phyloP scores from a whole-genome alignment of 2,888 invertebrate genomes.

The Tachina grossa region DNA sequence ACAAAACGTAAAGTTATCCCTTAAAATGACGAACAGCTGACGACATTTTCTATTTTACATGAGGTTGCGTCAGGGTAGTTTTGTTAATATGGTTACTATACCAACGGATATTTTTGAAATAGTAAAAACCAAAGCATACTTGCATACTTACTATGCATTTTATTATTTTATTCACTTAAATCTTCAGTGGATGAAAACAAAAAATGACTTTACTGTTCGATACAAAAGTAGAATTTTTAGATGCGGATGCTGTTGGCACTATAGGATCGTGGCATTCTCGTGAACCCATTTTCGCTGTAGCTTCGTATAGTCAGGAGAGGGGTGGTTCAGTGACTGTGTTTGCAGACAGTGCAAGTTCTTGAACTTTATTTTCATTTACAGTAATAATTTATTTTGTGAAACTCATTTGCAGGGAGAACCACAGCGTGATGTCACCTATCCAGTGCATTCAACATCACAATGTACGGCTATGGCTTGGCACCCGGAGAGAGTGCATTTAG shows the following conservation, averaged over 20 bases:
- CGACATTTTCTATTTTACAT: too few relatives aligned
- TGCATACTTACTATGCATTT: not conserved
- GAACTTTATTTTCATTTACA: not conserved
- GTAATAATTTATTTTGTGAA: not conserved
- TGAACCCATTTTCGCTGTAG: conserved; percentile 91
- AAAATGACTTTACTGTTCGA: conserved; percentile 93
- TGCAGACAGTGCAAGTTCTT: conserved; percentile 89
- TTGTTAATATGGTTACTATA: conserved; percentile 57
- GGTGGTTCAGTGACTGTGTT: conserved; percentile 95
- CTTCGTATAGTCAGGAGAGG: conserved; percentile 93
- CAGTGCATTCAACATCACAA: conserved; percentile 90
- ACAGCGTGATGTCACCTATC: conserved; percentile 89
- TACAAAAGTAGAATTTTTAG: conserved; percentile 90
- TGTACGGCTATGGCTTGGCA: conserved; percentile 95
- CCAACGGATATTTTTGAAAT: conserved; percentile 56
- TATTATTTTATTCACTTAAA: conserved; percentile 6
- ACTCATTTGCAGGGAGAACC: conserved; percentile 86
- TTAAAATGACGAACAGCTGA: not conserved
- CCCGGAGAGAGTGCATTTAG: conserved; percentile 90
- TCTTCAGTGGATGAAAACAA: not conserved
- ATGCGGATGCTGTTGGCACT: conserved; percentile 90
- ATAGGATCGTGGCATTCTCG: conserved; percentile 92
- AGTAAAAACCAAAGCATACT: conserved; percentile 6
- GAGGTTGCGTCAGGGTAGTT: conserved; percentile 12
- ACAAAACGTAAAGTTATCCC: not conserved